Evolutionary conservation across 2,113 vertebrate species (phyloP), one percentile per base, ranked within the genome.

Genomic region (Alectura lathami): DNA sequence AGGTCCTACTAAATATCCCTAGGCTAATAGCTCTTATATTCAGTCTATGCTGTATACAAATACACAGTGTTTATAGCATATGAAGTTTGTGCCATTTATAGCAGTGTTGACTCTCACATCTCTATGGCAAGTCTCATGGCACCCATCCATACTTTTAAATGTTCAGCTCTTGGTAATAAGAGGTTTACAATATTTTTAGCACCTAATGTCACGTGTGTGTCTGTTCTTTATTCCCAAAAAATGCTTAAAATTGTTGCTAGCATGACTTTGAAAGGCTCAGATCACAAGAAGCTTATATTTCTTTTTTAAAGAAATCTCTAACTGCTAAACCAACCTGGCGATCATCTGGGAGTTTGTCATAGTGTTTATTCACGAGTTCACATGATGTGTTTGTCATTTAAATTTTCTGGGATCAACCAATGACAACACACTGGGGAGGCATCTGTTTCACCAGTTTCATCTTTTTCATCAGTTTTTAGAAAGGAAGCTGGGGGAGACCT

Each of bases 31-130:
- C 22, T 84, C 51, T 70, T 51, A 13, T 24, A 56, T 11, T 70
- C 21, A 84, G 11, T 24, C 20, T 72, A 3, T 77, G 42, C 6
- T 29, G n/a, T 42, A 48, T 57, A 60, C 29, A 78, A 70, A 85
- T 59, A 80, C 3, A 68, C 70, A 57, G 24, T 13, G 38, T 26
- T 64, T 56, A 60, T 5, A 84, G 38, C 38, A 63, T 23, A 48
- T 50, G 67, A 97, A 82, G 50, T 27, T n/a, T 63, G 59, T 17
- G 63, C 54, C 62, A 57, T 73, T 88, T 70, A 59, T 42, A 91
- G 73, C 59, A 91, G 64, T 77, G 79, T 85, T 88, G 90, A 77
- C 42, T 91, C 75, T 95, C 90, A 77, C 60, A 62, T 76, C 59
- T 43, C 51, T 91, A 11, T 76, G 89, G 89, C 81, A 92, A 91